Evolutionary conservation across 2,113 vertebrate genomes (phyloP).

Genomic region (Struthio camelus): DNA sequence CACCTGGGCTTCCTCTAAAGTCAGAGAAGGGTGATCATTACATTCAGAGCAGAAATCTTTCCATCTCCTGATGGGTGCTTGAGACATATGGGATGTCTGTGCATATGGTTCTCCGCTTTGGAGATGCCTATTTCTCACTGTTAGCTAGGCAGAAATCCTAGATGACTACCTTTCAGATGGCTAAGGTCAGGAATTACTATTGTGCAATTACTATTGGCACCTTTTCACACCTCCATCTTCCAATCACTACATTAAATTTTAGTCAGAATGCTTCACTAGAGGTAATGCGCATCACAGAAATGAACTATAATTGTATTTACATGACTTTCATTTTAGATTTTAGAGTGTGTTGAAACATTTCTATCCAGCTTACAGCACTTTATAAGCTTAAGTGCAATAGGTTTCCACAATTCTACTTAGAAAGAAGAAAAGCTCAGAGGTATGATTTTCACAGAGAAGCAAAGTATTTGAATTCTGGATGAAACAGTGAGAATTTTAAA

Average conservation of each 20-base stretch:
- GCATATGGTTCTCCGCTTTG: not conserved
- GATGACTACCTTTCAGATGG: not conserved
- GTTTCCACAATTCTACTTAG: not conserved
- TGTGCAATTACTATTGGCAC: not conserved
- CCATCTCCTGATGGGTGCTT: not conserved
- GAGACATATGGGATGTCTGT: not conserved
- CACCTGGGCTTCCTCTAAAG: not conserved
- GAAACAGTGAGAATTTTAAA: not conserved
- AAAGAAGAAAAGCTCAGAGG: not conserved
- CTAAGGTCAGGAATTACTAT: not conserved
- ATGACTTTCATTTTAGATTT: not conserved
- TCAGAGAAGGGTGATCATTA: not conserved
- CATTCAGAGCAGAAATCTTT: not conserved
- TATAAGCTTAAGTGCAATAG: not conserved
- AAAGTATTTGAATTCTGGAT: not conserved
- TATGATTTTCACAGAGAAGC: not conserved
- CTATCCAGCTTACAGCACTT: not conserved
- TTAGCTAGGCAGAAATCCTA: not conserved
- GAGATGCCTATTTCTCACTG: not conserved
- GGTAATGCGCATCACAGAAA: not conserved
- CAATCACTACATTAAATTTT: not conserved
- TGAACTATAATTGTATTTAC: not conserved
- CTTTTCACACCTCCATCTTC: not conserved
- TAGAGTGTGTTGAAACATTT: not conserved
- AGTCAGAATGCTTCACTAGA: not conserved